These are phyloP conservation scores for Pyrrhia umbra DNA, from an alignment of 2,888 invertebrate species.

Conservation along the genomic window DNA sequence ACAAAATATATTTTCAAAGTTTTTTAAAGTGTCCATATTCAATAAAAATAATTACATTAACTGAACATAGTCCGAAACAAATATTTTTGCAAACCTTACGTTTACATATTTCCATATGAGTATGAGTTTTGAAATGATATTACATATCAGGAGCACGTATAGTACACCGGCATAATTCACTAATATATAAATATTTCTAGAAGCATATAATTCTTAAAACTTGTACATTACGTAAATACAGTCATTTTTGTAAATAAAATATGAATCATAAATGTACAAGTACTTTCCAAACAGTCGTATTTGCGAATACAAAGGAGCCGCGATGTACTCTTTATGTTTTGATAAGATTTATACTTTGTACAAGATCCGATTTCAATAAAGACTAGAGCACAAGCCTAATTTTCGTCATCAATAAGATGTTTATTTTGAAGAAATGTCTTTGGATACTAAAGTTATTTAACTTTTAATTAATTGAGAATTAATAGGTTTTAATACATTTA, in stretches of 20 bases:
- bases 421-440: background rate
- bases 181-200: background rate
- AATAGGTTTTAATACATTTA: background rate
- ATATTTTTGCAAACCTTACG: background rate
- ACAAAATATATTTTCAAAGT: no score
- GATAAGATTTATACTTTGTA: slow-evolving; percentile 44
- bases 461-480: slow-evolving; percentile 2
- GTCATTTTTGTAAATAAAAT: slow-evolving; percentile 24
- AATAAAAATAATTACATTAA: no score
- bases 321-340: slow-evolving; percentile 29
- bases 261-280: slow-evolving; percentile 7
- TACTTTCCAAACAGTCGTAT: slow-evolving; percentile 26
- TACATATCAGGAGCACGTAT: background rate
- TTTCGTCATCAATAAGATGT: background rate
- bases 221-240: slow-evolving; percentile 4
- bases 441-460: background rate
- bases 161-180: background rate
- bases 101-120: background rate
- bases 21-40: background rate
- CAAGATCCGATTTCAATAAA: slow-evolving; percentile 21
- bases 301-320: slow-evolving; percentile 37
- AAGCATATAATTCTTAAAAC: background rate
- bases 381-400: background rate
- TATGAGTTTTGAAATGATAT: background rate
- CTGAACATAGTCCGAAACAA: no score